These are phyloP conservation scores for Fragariocoptes setiger DNA, from an alignment of 1,140 invertebrate genomes.

Conservation along the genomic window DNA sequence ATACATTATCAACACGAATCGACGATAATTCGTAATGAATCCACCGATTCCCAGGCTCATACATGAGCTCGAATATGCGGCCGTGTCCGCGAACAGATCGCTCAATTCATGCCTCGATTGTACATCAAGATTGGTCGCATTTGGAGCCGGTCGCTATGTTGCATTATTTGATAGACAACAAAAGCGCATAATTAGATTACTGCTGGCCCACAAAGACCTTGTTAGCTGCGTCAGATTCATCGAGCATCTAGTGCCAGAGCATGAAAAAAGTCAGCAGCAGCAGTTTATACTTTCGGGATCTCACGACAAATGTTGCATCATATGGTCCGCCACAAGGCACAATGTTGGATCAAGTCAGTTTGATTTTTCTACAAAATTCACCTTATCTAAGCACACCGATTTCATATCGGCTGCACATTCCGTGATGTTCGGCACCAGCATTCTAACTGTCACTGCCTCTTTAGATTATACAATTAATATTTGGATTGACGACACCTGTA, in stretches of 20 bases:
- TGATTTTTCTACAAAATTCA: not conserved
- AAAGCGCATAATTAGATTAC: constrained; percentile 20
- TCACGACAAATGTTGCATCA: constrained; percentile 7
- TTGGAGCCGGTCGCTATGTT: not conserved
- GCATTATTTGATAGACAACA: not conserved
- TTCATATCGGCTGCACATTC: not conserved
- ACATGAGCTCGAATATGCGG: too few species aligned
- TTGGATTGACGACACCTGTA: constrained; percentile 3
- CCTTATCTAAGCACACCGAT: constrained; percentile 2
- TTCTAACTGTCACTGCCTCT: constrained; percentile 3
- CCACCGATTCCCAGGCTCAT: too few species aligned
- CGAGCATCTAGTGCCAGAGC: constrained; percentile 13
- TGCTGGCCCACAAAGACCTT: constrained; percentile 25
- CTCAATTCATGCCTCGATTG: not conserved
- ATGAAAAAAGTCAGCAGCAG: too few species aligned
- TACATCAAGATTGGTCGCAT: not conserved
- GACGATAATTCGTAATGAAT: too few species aligned
- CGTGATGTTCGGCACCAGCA: not conserved
- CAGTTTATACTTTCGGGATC: constrained; percentile 8
- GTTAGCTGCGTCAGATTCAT: constrained; percentile 51
- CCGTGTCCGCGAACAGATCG: not conserved
- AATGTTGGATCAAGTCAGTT: not conserved
- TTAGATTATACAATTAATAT: constrained; percentile 2
- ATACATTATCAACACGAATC: too few species aligned
- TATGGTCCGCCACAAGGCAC: constrained; percentile 5